phyloP scores from a whole-genome alignment of 2,113 vertebrate species.

The Heloderma charlesbogerti region DNA sequence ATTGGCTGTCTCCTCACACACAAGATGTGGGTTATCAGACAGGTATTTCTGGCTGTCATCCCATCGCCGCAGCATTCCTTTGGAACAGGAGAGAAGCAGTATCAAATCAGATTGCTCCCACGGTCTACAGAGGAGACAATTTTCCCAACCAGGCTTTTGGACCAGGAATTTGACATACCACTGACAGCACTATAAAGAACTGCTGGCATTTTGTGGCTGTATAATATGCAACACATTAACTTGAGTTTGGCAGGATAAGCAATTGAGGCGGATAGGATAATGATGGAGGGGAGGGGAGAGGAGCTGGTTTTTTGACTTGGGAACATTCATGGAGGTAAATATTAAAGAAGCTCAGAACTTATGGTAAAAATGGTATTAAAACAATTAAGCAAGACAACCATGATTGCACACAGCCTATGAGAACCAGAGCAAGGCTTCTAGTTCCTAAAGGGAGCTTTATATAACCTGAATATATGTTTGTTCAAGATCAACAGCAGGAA shows the following conservation, averaged over 20 bases:
- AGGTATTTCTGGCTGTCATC: slow-evolving; percentile 96
- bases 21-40: slow-evolving; percentile 89
- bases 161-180: neutral
- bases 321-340: neutral
- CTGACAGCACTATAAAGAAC: neutral
- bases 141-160: neutral
- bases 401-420: neutral
- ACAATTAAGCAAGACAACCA: neutral
- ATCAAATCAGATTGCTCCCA: neutral
- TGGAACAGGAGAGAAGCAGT: neutral
- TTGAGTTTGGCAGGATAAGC: neutral
- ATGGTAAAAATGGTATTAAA: neutral
- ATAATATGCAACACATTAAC: neutral
- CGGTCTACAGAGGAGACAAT: neutral
- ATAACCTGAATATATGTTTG: neutral
- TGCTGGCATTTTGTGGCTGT: neutral
- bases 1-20: slow-evolving; percentile 94
- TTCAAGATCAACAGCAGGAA: neutral
- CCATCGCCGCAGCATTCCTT: slow-evolving; percentile 95
- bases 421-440: neutral
- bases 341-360: neutral
- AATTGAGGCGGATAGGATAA: neutral
- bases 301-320: neutral
- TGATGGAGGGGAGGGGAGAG: neutral
- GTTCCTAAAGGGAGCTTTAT: neutral